Percentiles rank a stretch among this genome's conserved stretches.
Conservation (phyloP, 2,888 invertebrate species). For the Noctua janthina region DNA sequence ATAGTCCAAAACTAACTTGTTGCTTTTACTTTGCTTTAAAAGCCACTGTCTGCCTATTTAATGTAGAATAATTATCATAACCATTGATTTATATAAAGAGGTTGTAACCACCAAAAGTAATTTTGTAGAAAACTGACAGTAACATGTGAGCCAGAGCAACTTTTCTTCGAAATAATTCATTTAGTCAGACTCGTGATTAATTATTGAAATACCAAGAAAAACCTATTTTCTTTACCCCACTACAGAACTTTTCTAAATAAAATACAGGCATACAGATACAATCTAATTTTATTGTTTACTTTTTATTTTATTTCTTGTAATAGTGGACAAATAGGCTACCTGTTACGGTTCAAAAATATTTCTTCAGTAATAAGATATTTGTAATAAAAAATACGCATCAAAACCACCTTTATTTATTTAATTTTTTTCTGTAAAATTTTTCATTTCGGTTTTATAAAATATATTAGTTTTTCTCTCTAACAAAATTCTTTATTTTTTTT, state of each 20-base stretch:
- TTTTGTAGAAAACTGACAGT: not conserved
- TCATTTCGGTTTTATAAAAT: not conserved
- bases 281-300: not conserved
- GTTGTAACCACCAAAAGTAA: not conserved
- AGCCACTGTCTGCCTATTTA: not conserved
- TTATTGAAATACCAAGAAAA: not conserved
- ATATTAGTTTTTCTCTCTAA: not conserved
- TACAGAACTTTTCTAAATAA: not conserved
- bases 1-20: too few relatives aligned
- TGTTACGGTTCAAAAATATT: not conserved
- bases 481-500: not conserved
- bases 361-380: not conserved
- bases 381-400: not conserved
- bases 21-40: not conserved
- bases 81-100: not conserved
- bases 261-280: too few relatives aligned
- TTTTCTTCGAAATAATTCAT: not conserved
- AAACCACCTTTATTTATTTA: not conserved
- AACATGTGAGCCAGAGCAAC: not conserved
- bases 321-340: not conserved
- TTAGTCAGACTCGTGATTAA: not conserved
- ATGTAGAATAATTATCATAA: not conserved
- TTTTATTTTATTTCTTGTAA: not conserved
- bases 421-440: accelerated
- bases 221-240: not conserved